Evolutionary conservation across 2,797 vertebrate genomes (phyloP).

Genomic region (Chiroxiphia lanceolata): DNA sequence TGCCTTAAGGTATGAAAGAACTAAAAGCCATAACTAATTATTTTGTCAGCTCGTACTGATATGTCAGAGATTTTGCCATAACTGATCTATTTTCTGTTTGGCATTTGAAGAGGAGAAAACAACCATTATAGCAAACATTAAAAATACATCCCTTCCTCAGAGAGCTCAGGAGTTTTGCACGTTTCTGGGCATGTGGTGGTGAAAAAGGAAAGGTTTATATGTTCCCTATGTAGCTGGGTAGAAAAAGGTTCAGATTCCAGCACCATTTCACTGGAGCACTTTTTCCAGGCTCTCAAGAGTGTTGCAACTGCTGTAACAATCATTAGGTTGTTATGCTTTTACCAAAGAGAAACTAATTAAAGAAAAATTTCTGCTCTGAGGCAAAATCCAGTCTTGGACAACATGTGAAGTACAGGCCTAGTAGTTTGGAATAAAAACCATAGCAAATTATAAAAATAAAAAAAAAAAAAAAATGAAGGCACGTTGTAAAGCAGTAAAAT

Average conservation of each 20-base stretch:
- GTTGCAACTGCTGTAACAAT: background rate
- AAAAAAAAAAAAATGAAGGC: background rate
- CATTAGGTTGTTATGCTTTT: background rate
- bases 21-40: background rate
- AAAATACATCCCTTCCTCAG: background rate
- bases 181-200: background rate
- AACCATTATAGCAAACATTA: background rate
- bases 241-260: background rate
- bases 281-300: background rate
- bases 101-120: background rate
- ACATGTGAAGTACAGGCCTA: background rate
- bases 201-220: background rate
- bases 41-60: background rate
- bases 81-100: background rate
- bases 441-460: background rate
- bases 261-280: background rate
- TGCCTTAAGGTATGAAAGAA: background rate
- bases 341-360: background rate
- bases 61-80: background rate
- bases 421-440: background rate
- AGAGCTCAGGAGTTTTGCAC: background rate
- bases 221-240: background rate
- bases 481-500: background rate
- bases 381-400: background rate
- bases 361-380: background rate